Conservation (phyloP, 2,113 vertebrate genomes). For the Oreocharis arfaki region DNA sequence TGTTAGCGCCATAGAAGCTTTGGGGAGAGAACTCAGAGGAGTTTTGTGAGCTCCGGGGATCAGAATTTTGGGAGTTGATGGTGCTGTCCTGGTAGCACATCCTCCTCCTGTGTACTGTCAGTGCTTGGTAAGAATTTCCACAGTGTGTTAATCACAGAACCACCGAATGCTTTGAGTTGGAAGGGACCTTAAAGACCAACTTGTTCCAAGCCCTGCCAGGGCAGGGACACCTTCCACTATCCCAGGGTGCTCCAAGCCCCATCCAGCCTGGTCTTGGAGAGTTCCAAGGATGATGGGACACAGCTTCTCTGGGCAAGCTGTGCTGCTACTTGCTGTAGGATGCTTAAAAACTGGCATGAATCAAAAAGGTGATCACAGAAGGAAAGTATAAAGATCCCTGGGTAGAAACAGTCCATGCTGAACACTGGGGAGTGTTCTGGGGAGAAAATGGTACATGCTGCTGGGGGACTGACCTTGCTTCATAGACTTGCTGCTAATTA, state of each 20-base stretch:
- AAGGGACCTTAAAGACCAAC: not conserved
- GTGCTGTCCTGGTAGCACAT: not conserved
- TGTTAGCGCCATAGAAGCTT: fast-evolving
- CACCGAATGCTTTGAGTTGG: not conserved
- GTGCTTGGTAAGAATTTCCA: not conserved
- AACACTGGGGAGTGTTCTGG: not conserved
- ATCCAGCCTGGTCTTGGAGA: not conserved
- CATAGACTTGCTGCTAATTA: not conserved
- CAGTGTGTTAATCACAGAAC: not conserved
- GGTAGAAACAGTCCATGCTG: fast-evolving
- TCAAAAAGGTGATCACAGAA: not conserved
- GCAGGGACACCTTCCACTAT: fast-evolving
- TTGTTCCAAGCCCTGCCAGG: not conserved
- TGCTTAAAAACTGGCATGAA: not conserved
- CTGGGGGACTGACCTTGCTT: not conserved
- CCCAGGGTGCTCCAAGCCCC: not conserved
- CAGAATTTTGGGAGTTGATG: not conserved
- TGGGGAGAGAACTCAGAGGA: not conserved
- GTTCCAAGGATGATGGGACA: not conserved
- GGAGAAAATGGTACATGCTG: not conserved
- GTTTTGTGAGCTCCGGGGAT: not conserved
- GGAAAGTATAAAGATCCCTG: not conserved
- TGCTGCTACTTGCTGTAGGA: not conserved
- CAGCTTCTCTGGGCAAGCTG: not conserved
- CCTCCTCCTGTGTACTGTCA: fast-evolving